Evolutionary conservation across 1,140 invertebrate genomes (phyloP), one percentile per base, ranked within the genome.

Genomic region (Anoplophora glabripennis): DNA sequence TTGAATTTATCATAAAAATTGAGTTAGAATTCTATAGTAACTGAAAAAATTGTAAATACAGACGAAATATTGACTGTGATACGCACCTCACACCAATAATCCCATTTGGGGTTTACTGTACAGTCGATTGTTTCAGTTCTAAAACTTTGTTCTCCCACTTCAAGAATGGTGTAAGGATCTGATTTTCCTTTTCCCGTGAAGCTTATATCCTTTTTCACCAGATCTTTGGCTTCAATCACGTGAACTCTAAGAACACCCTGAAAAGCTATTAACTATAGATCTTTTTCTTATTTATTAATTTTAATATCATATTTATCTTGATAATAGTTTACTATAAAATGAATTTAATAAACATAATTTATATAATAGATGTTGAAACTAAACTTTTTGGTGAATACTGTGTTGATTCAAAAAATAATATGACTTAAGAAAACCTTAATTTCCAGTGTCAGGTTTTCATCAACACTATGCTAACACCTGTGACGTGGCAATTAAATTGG

Each of bases 101-200:
- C 91, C 94, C 94, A 98, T 66, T 91, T 89, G n/a, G 95, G 94
- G 79, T 93, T 89, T 9, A 96, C 83, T 56, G 88, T 91, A 75
- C 94, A 95, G 67, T 93, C 86, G 64, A 96, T 94, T 10, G 89
- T 90, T 71, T 83, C 78, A 0, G 94, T 97, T 70, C 87, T 87
- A 75, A 90, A 94, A 76, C 89, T 86, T 77, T 94, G 89, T 1
- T 92, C 87, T 44, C 93, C 93, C 44, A 96, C 88, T 65, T 83
- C 87, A 67, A 95, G 81, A 45, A 94, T 83, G 28, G 89, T 88
- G 77, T 97, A 98, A 1, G 95, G 95, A 81, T 98, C 95, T 4
- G 93, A 96, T 78, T 96, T 96, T 67, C 93, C 92, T 78, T 94
- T 94, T 71, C 94, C 93, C 59, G 96, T 76, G 68, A 98, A 79